Conservation (phyloP, 2,888 invertebrate genomes). For the Calameuta filiformis region DNA sequence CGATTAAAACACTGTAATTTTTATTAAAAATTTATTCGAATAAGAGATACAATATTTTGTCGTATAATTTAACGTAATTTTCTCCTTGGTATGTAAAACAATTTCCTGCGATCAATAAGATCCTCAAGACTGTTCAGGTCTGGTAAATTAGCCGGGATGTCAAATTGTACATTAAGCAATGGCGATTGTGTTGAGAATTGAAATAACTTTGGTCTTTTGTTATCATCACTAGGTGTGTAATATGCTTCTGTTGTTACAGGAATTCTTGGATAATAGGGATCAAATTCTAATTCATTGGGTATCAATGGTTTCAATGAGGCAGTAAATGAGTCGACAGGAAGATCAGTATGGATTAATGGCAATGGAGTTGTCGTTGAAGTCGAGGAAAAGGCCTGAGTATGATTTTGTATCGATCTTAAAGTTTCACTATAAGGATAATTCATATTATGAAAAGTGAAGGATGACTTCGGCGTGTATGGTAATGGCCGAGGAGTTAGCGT, state of each 20-base stretch:
- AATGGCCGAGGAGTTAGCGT: neutral
- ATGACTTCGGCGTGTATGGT: neutral
- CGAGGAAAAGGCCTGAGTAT: neutral
- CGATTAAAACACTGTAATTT: neutral
- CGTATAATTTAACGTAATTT: slow-evolving; percentile 18
- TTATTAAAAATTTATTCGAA: neutral
- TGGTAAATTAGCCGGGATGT: slow-evolving; percentile 53
- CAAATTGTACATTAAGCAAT: slow-evolving; percentile 35
- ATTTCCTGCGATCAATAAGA: slow-evolving; percentile 54
- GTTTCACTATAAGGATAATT: slow-evolving; percentile 50
- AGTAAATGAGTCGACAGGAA: slow-evolving; percentile 41
- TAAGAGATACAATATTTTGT: neutral
- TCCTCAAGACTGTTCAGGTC: slow-evolving; percentile 56
- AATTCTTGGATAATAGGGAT: slow-evolving; percentile 55
- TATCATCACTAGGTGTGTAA: slow-evolving; percentile 41
- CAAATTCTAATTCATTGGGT: slow-evolving; percentile 47
- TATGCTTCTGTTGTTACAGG: slow-evolving; percentile 51
- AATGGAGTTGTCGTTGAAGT: slow-evolving; percentile 11
- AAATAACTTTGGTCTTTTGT: slow-evolving; percentile 22
- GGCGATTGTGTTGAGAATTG: slow-evolving; percentile 20
- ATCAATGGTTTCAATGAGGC: slow-evolving; percentile 43
- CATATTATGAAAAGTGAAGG: slow-evolving; percentile 23
- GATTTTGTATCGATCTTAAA: slow-evolving; percentile 46
- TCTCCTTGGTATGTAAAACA: slow-evolving; percentile 52
- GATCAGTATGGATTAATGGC: slow-evolving; percentile 30